Conservation (phyloP, 2,113 vertebrate genomes). For the Coregonus clupeaformis region DNA sequence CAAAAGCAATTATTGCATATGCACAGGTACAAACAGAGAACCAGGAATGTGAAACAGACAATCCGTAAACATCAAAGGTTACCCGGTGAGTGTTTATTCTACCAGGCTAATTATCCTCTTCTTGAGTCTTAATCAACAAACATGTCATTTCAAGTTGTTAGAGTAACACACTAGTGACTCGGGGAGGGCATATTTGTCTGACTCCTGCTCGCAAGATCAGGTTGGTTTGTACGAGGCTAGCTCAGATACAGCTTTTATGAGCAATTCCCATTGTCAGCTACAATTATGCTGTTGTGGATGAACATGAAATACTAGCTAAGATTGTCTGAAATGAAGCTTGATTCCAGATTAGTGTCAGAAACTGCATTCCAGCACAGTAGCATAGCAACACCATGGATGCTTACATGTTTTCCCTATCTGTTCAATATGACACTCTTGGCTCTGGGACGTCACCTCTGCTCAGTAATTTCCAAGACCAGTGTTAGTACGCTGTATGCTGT, state of each 20-base stretch:
- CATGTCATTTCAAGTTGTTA: conserved; percentile 17
- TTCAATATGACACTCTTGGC: neutral
- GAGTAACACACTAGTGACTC: conserved; percentile 1
- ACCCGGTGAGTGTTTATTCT: conserved; percentile 15
- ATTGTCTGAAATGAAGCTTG: neutral
- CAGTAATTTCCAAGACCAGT: neutral
- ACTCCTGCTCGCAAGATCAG: neutral
- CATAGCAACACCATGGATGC: neutral
- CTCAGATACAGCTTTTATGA: conserved; percentile 5
- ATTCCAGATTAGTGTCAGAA: neutral
- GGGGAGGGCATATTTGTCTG: conserved; percentile 22
- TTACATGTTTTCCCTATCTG: neutral
- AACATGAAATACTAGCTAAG: conserved; percentile 1
- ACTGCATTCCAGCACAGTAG: neutral
- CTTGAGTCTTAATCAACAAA: conserved; percentile 27
- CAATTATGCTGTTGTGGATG: conserved; percentile 13
- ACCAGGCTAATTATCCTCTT: conserved; percentile 24
- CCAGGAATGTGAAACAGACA: conserved; percentile 3
- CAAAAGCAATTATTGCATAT: neutral
- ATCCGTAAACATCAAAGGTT: conserved; percentile 24
- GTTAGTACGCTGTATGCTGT: no score
- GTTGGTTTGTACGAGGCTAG: no score
- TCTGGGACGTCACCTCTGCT: neutral
- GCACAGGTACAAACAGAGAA: conserved; percentile 16
- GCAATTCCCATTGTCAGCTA: conserved; percentile 14